phyloP scores from a whole-genome alignment of 1,140 invertebrate genomes.

The Centruroides sculpturatus region DNA sequence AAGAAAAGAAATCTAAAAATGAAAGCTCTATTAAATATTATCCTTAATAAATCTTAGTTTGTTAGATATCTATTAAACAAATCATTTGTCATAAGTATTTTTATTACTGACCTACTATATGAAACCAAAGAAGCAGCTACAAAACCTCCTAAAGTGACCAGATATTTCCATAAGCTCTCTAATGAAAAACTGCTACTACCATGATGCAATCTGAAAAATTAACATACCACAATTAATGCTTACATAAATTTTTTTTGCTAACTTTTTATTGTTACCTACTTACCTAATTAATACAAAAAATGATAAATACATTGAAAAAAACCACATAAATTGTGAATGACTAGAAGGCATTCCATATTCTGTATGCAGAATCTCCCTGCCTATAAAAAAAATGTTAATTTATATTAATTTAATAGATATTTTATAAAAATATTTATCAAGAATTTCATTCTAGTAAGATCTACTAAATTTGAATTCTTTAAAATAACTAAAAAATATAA shows the following conservation, averaged over 20 bases:
- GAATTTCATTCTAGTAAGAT: too few species aligned
- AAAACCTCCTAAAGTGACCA: slow-evolving; percentile 24
- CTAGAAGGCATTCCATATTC: slow-evolving; percentile 92
- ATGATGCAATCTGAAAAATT: slow-evolving; percentile 45
- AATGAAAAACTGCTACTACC: slow-evolving; percentile 56
- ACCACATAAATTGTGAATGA: slow-evolving; percentile 86
- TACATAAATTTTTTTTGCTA: neutral
- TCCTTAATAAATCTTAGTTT: too few species aligned
- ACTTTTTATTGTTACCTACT: slow-evolving; percentile 13
- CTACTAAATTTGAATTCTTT: too few species aligned
- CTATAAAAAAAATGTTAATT: slow-evolving; percentile 18
- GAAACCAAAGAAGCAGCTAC: slow-evolving; percentile 26
- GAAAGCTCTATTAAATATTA: too few species aligned
- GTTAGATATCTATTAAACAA: too few species aligned
- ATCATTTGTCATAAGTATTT: too few species aligned
- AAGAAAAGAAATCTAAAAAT: too few species aligned
- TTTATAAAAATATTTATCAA: too few species aligned
- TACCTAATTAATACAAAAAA: slow-evolving; percentile 79
- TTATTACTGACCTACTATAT: slow-evolving; percentile 28
- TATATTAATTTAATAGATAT: neutral
- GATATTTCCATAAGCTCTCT: slow-evolving; percentile 42
- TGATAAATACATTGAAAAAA: slow-evolving; percentile 69
- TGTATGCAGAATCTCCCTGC: slow-evolving; percentile 41
- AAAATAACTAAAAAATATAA: too few species aligned
- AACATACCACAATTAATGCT: neutral